These are phyloP conservation scores for Sebastiscus tertius DNA, from an alignment of 2,797 vertebrate genomes.

Conservation along the genomic window DNA sequence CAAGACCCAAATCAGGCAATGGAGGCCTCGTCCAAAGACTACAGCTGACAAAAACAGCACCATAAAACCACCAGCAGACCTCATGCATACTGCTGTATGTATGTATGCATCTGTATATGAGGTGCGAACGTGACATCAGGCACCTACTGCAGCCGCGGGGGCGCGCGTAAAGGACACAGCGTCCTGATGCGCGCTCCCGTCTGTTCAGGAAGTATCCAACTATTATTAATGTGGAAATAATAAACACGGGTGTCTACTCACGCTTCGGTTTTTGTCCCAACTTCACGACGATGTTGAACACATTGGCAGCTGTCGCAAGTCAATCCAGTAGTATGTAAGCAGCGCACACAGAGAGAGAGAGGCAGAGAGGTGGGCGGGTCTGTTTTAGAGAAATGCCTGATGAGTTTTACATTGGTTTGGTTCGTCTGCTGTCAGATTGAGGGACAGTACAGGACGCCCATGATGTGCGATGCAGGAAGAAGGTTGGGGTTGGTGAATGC, in stretches of 20 bases:
- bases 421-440: slow-evolving; percentile 24
- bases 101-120: neutral
- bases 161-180: slow-evolving; percentile 51
- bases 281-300: slow-evolving; percentile 52
- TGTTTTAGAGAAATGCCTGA: slow-evolving; percentile 43
- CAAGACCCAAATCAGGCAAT: neutral
- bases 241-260: slow-evolving; percentile 59
- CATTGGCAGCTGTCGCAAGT: slow-evolving; percentile 76
- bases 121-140: slow-evolving; percentile 65
- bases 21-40: neutral
- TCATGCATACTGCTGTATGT: neutral
- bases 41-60: neutral
- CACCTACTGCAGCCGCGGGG: slow-evolving; percentile 53
- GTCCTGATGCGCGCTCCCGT: slow-evolving; percentile 27
- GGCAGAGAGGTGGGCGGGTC: slow-evolving; percentile 54
- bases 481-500: neutral
- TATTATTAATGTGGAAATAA: neutral
- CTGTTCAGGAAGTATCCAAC: neutral
- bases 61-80: neutral
- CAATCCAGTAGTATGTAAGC: slow-evolving; percentile 51
- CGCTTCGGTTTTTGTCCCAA: slow-evolving; percentile 63
- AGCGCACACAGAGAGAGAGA: neutral
- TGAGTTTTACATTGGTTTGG: slow-evolving; percentile 56
- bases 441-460: neutral
- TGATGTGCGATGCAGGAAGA: neutral